Conservation (phyloP, 1,140 invertebrate species). For the Pygmarrhopalites habei region DNA sequence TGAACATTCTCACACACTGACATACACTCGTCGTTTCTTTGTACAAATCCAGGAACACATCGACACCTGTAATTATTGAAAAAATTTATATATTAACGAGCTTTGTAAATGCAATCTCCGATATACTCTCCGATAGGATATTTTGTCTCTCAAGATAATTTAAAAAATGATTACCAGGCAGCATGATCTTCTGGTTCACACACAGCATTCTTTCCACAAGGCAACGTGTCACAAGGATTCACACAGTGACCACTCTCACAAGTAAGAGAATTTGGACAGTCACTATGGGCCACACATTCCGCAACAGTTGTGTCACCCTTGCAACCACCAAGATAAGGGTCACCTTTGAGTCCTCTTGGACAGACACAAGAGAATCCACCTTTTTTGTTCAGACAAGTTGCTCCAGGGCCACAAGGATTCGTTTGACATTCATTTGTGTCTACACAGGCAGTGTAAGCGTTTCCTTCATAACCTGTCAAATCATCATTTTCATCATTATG, state of each 20-base stretch:
- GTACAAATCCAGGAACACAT: conserved; percentile 70
- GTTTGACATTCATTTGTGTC: conserved; percentile 71
- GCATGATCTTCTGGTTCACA: conserved; percentile 82
- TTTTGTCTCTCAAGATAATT: too few relatives aligned
- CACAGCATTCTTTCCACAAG: conserved; percentile 74
- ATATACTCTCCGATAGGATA: too few relatives aligned
- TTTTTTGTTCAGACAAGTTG: conserved; percentile 77
- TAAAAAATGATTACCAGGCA: too few relatives aligned
- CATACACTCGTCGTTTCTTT: conserved; percentile 69
- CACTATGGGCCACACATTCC: conserved; percentile 62
- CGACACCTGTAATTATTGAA: too few relatives aligned
- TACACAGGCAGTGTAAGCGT: conserved; percentile 70
- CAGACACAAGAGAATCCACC: conserved; percentile 58
- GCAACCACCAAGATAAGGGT: conserved; percentile 61
- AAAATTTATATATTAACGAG: too few relatives aligned
- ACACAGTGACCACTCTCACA: conserved; percentile 68
- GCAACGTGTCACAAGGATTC: conserved; percentile 66
- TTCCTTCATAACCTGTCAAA: conserved; percentile 67
- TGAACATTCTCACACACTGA: conserved; percentile 72
- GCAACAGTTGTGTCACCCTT: conserved; percentile 29
- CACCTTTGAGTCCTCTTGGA: conserved; percentile 48
- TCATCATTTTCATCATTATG: background rate
- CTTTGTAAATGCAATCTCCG: too few relatives aligned
- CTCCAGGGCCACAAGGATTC: conserved; percentile 73
- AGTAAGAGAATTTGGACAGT: conserved; percentile 70